Conservation (phyloP, 2,888 invertebrate genomes). For the Troglohyphantes excavatus region DNA sequence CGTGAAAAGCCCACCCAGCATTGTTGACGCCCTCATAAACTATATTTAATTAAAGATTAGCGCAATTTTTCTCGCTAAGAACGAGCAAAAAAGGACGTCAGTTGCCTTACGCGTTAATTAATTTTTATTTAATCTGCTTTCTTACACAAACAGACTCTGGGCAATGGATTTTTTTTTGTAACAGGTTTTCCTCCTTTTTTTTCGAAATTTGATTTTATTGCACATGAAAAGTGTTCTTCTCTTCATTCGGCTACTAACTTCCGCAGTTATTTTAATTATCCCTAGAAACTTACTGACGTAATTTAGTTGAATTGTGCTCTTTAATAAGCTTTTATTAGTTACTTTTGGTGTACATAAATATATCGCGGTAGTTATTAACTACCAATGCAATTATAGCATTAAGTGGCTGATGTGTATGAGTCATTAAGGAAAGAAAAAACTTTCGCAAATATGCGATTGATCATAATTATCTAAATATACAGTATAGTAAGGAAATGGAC, state of each 20-base stretch:
- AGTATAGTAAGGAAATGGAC: too few relatives aligned
- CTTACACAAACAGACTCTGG: constrained; percentile 64
- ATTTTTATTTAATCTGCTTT: constrained; percentile 77
- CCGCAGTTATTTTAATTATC: constrained; percentile 62
- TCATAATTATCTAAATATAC: too few relatives aligned
- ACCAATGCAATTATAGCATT: background rate
- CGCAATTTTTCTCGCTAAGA: constrained; percentile 70
- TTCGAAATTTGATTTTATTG: constrained; percentile 54
- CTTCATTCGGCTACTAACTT: background rate
- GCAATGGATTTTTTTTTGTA: constrained; percentile 32
- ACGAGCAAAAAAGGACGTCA: constrained; percentile 67
- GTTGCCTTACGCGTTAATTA: constrained; percentile 74
- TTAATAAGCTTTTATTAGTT: constrained; percentile 56
- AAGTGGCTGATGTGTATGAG: background rate
- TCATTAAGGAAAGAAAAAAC: too few relatives aligned
- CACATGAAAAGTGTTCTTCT: constrained; percentile 20
- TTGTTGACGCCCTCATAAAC: constrained; percentile 72
- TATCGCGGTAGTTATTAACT: background rate
- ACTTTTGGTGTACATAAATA: constrained; percentile 23
- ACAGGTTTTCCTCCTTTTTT: constrained; percentile 8
- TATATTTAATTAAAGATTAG: constrained; percentile 76
- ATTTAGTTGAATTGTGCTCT: constrained; percentile 61
- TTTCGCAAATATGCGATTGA: too few relatives aligned
- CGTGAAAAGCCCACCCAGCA: constrained; percentile 59
- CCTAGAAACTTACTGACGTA: constrained; percentile 48